These are phyloP conservation scores for Andrena flavipes DNA, from an alignment of 2,888 invertebrate species.

Conservation along the genomic window DNA sequence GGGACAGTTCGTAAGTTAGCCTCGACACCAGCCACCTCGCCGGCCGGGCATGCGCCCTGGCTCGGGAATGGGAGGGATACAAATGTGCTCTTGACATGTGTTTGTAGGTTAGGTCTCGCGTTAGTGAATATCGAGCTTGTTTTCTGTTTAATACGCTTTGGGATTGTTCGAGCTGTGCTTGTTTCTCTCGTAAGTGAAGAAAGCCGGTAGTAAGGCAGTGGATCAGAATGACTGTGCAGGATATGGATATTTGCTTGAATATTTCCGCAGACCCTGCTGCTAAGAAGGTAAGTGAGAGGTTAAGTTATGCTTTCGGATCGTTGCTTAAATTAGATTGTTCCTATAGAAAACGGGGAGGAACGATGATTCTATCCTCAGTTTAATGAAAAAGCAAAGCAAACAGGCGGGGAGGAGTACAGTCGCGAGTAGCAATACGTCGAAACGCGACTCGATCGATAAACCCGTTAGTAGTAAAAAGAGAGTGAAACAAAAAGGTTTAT, in stretches of 20 bases:
- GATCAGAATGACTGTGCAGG: slow-evolving; percentile 72
- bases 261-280: slow-evolving; percentile 68
- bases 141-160: slow-evolving; percentile 1
- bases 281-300: slow-evolving; percentile 76
- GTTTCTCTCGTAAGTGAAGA: slow-evolving; percentile 5
- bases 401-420: slow-evolving; percentile 16
- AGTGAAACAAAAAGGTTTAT: slow-evolving; percentile 80
- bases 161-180: slow-evolving; percentile 10
- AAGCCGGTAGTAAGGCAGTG: not conserved
- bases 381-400: slow-evolving; percentile 52
- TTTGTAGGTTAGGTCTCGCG: slow-evolving; percentile 51
- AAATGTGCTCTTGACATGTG: slow-evolving; percentile 47
- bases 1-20: slow-evolving; percentile 13
- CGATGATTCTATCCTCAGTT: slow-evolving; percentile 37
- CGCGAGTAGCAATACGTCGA: not conserved
- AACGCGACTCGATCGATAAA: not conserved
- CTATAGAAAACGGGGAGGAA: slow-evolving; percentile 11
- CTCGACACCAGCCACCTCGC: slow-evolving; percentile 39
- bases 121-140: not conserved
- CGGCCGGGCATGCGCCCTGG: slow-evolving; percentile 54
- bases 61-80: not conserved
- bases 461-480: slow-evolving; percentile 60
- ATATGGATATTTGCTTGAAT: slow-evolving; percentile 81
- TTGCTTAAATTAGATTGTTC: slow-evolving; percentile 18
- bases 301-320: slow-evolving; percentile 45